A percentile compares a stretch with the other conserved stretches of the same genome.
Conservation (phyloP, 2,888 invertebrate species). For the Sthenelais limicola region DNA sequence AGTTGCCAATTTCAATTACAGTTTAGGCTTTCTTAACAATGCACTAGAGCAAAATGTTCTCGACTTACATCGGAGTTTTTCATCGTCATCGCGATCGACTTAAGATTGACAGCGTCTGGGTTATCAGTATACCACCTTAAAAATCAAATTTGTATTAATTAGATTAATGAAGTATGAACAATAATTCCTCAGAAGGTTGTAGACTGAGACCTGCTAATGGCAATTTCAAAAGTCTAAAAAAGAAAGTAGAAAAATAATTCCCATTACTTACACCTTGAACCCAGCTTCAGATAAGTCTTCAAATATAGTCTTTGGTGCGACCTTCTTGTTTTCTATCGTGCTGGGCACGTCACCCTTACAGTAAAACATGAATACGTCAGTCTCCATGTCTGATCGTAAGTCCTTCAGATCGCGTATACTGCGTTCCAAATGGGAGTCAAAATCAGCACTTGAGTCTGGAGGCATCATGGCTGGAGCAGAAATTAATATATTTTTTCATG, state of each 20-base stretch:
- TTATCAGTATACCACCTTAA: conserved; percentile 50
- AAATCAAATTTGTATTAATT: conserved; percentile 24
- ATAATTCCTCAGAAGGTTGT: too few relatives aligned
- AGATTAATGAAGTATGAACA: too few relatives aligned
- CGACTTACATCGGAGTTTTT: conserved; percentile 47
- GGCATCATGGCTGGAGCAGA: conserved; percentile 64
- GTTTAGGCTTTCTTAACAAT: too few relatives aligned
- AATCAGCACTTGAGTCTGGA: conserved; percentile 63
- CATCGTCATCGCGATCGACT: conserved; percentile 46
- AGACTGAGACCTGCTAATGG: too few relatives aligned
- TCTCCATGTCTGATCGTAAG: conserved; percentile 44
- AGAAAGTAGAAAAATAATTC: background rate
- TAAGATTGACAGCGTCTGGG: conserved; percentile 40
- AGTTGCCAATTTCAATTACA: too few relatives aligned
- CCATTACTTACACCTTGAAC: conserved; percentile 45
- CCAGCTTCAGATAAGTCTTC: conserved; percentile 40
- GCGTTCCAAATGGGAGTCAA: conserved; percentile 65
- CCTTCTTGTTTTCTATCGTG: conserved; percentile 26
- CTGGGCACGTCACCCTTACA: conserved; percentile 44
- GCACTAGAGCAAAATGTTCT: too few relatives aligned
- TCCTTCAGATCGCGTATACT: conserved; percentile 47
- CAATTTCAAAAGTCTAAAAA: background rate
- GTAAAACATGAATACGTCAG: conserved; percentile 51
- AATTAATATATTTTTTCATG: background rate
- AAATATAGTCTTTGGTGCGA: conserved; percentile 30